Base-by-base conservation (phyloP, 1,140 invertebrate species). In the Vanessa tameamea region DNA sequence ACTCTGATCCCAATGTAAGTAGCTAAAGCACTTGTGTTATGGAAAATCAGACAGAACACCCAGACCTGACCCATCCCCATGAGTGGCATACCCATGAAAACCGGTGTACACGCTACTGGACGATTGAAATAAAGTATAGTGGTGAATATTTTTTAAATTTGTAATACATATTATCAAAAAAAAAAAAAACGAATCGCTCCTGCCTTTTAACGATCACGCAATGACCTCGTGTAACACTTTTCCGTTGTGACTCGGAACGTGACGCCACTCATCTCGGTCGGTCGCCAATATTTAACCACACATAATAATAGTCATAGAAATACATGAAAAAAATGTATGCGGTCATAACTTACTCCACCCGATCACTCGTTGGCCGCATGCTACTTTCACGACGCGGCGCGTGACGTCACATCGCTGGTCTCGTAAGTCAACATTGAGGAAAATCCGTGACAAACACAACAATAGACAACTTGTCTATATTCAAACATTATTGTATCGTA, bases 331-430 rank as follows among this genome's bases (percentile, higher is more conserved):
- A 31, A 61, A 37, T 57, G 15, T 63, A 26, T 48, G 11, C 64
- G 72, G 73, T 68, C 69, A 20, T 48, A 48, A 50, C 53, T 59
- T 23, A 15, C 48, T 5, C 71, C 71, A 48, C 47, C 51, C 51
- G 72, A 80, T 84, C 82, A 84, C 80, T 78, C 82, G 50, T 26
- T 63, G 64, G 37, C 48, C 72, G 78, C 80, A 80, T 82, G 80
- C 67, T 65, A 79, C 79, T 81, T 81, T 81, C 81, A 72, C 79
- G 77, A 16, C 53, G 53, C 16, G 51, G 31, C 57, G n/a, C 66
- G 37, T 57, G 31, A 59, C 66, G 55, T 47, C 66, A 13, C 51
- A 13, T 12, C 26, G 16, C 8, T 16, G 26, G 50, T 23, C 53
- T 55, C 16, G 55, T 12, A 15, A 20, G 57, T 15, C 57, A 59